phyloP scores from a whole-genome alignment of 2,888 invertebrate genomes.

The Diaprepes abbreviatus region DNA sequence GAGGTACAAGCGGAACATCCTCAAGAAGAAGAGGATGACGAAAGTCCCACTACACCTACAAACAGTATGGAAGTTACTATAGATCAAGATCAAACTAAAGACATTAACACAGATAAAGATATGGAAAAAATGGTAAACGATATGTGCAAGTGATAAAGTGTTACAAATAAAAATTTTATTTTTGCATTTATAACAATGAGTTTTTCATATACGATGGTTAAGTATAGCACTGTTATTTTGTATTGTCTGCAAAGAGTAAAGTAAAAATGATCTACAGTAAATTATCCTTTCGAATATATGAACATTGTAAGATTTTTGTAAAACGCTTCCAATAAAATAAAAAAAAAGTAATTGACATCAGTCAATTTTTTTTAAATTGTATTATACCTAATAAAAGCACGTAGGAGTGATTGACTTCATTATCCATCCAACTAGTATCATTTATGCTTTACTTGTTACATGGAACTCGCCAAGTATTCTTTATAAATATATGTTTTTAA shows the following conservation, averaged over 20 bases:
- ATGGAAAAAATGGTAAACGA: conserved; percentile 85
- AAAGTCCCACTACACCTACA: conserved; percentile 58
- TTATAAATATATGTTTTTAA: conserved; percentile 29
- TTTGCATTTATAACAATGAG: conserved; percentile 45
- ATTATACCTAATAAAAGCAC: too few relatives aligned
- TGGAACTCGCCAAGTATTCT: conserved; percentile 19
- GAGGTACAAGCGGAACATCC: conserved; percentile 62
- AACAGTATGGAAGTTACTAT: conserved; percentile 56
- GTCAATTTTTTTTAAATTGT: too few relatives aligned
- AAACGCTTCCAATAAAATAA: too few relatives aligned
- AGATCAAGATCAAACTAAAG: conserved; percentile 55
- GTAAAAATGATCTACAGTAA: conserved; percentile 7
- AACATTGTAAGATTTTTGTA: too few relatives aligned
- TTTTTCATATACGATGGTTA: conserved; percentile 8
- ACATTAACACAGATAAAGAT: conserved; percentile 78
- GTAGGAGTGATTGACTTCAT: too few relatives aligned
- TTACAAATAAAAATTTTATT: conserved; percentile 35
- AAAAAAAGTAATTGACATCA: too few relatives aligned
- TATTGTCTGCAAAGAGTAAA: conserved; percentile 29
- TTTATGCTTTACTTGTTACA: conserved; percentile 26
- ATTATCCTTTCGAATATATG: too few relatives aligned
- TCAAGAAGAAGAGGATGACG: conserved; percentile 55
- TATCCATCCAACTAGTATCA: neutral
- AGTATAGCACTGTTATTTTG: conserved; percentile 5
- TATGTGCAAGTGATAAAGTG: conserved; percentile 64